phyloP scores from a whole-genome alignment of 1,140 invertebrate species.

The Rhagoletis pomonella region DNA sequence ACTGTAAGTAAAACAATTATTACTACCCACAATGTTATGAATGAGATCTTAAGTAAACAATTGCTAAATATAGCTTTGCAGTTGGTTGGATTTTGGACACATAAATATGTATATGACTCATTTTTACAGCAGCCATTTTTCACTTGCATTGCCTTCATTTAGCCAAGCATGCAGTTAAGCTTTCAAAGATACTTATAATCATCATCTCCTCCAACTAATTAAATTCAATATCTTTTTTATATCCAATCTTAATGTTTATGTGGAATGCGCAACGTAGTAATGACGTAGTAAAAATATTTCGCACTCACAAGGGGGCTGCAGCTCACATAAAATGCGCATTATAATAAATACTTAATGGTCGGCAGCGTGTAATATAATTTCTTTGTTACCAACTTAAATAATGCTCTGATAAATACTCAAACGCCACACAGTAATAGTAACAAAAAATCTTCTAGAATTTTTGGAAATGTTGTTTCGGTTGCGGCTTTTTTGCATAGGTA shows the following conservation, averaged over 20 bases:
- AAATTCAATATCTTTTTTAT: no score
- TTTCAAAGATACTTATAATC: no score
- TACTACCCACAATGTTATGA: background rate
- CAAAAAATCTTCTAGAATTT: constrained; percentile 9
- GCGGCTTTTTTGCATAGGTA: background rate
- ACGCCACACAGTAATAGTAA: background rate
- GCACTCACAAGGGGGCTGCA: background rate
- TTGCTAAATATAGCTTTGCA: background rate
- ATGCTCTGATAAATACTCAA: background rate
- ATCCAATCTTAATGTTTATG: background rate
- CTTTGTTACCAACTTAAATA: background rate
- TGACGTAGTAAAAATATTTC: constrained; percentile 1
- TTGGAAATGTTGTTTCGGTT: background rate
- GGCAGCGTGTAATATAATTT: constrained; percentile 3
- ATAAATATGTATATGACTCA: no score
- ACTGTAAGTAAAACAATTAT: background rate
- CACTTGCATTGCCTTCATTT: no score
- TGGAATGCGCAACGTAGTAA: background rate
- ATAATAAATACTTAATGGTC: constrained; percentile 63
- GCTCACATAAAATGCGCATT: constrained; percentile 68
- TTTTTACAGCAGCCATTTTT: no score
- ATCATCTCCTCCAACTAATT: no score
- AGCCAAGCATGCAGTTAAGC: no score
- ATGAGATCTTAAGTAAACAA: background rate
- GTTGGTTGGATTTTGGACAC: background rate